Conservation (phyloP, 2,113 vertebrate species). For the Prolemur simus region DNA sequence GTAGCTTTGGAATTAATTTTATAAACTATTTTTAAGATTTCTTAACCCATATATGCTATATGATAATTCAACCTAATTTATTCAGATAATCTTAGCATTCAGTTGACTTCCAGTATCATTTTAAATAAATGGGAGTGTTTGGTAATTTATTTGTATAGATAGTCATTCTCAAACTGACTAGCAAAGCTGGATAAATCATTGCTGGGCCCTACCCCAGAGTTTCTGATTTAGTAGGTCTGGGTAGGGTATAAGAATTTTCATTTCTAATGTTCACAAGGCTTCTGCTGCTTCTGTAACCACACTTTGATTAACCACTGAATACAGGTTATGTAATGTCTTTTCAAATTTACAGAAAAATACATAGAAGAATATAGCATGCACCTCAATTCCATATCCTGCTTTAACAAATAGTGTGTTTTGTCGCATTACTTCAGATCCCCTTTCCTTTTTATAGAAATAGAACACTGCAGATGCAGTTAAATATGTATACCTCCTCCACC, state of each 20-base stretch:
- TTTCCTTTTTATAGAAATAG: not conserved
- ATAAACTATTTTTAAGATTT: not conserved
- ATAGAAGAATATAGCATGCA: not conserved
- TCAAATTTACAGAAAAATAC: not conserved
- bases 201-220: not conserved
- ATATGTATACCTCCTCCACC: not conserved
- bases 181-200: not conserved
- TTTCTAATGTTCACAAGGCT: not conserved
- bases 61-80: not conserved
- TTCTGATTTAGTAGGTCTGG: not conserved
- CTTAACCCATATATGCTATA: not conserved
- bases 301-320: not conserved
- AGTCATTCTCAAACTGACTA: not conserved
- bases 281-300: not conserved
- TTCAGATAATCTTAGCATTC: not conserved
- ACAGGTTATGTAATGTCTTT: not conserved
- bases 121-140: not conserved
- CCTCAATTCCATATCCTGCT: too few relatives aligned
- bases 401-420: not conserved
- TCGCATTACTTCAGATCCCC: not conserved
- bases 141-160: not conserved
- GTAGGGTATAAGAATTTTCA: not conserved
- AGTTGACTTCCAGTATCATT: not conserved
- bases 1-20: constrained; percentile 11
- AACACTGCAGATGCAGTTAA: not conserved